These are phyloP conservation scores for Pelodytes ibericus DNA, from an alignment of 2,797 vertebrate genomes.

Conservation along the genomic window DNA sequence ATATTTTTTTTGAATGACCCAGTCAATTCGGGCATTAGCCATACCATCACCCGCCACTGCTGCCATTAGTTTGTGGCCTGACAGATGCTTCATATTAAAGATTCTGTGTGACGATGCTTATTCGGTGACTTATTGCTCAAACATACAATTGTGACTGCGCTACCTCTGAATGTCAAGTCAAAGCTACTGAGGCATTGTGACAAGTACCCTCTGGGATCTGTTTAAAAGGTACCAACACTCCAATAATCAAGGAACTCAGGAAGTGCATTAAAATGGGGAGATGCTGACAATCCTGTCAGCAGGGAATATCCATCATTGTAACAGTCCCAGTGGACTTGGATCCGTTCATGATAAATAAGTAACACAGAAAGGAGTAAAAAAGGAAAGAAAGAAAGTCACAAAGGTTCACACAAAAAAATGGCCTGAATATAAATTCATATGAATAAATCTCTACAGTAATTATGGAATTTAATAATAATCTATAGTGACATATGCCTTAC, in stretches of 20 bases:
- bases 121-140: constrained; percentile 45
- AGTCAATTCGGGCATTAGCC: background rate
- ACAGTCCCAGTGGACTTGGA: constrained; percentile 15
- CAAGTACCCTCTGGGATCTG: constrained; percentile 47
- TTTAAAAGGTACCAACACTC: constrained; percentile 51
- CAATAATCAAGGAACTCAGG: constrained; percentile 36
- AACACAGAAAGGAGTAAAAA: too few relatives aligned
- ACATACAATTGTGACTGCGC: constrained; percentile 45
- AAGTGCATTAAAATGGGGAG: constrained; percentile 49
- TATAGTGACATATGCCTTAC: too few relatives aligned
- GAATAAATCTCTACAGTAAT: too few relatives aligned
- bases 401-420: too few relatives aligned
- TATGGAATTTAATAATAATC: too few relatives aligned
- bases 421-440: too few relatives aligned
- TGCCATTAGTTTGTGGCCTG: background rate
- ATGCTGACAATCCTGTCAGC: constrained; percentile 38
- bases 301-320: constrained; percentile 44
- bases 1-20: too few relatives aligned
- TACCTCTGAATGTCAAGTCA: constrained; percentile 33
- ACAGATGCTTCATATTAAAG: constrained; percentile 27
- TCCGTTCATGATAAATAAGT: too few relatives aligned
- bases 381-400: too few relatives aligned
- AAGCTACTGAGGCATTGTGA: constrained; percentile 47
- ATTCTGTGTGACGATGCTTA: constrained; percentile 40
- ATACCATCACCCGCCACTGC: background rate